phyloP scores from a whole-genome alignment of 2,113 vertebrate genomes.

The Laticauda laticaudata region DNA sequence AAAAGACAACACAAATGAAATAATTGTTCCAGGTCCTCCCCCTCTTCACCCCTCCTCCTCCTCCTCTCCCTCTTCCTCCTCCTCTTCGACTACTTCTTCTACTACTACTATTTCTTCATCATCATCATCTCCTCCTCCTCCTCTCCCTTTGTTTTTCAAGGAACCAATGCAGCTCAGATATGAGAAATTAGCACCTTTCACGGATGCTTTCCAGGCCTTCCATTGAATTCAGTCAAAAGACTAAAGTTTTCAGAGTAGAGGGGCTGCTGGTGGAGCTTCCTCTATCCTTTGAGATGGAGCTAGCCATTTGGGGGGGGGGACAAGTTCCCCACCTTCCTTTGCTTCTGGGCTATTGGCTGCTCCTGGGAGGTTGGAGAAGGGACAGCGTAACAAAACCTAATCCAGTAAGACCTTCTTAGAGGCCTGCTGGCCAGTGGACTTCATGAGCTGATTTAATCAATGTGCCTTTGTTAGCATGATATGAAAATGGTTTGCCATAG shows the following conservation, averaged over 20 bases:
- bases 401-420: neutral
- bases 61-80: too few species aligned
- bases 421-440: neutral
- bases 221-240: neutral
- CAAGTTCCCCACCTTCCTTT: neutral
- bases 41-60: too few species aligned
- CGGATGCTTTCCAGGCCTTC: neutral
- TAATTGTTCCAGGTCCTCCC: too few species aligned
- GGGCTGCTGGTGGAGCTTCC: neutral
- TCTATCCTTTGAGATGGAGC: neutral
- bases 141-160: neutral
- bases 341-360: neutral
- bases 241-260: neutral
- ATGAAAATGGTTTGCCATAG: neutral
- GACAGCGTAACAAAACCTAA: neutral
- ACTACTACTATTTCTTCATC: too few species aligned
- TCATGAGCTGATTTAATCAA: neutral
- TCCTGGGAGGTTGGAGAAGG: neutral
- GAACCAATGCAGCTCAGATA: neutral
- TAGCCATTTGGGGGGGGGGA: neutral
- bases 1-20: too few species aligned
- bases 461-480: neutral
- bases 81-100: too few species aligned
- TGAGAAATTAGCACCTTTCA: neutral
- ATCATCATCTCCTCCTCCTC: neutral